These are phyloP conservation scores for Volucella inflata DNA, from an alignment of 2,888 invertebrate species.

Conservation along the genomic window DNA sequence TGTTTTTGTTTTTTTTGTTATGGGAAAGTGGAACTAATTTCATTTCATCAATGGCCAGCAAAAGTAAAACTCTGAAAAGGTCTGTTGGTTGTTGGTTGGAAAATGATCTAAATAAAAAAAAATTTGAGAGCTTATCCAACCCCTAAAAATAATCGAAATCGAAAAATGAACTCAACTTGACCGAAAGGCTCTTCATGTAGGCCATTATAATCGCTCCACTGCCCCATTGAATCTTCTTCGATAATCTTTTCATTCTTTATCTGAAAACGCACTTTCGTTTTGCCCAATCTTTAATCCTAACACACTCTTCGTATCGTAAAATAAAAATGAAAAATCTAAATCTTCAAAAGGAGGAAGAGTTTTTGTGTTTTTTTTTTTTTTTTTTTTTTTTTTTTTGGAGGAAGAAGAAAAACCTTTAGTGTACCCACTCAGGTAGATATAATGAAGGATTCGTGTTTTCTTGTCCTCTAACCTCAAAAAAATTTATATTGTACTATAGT, in stretches of 20 bases:
- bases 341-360: background rate
- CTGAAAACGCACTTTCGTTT: slow-evolving; percentile 26
- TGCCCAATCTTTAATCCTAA: no score
- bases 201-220: slow-evolving; percentile 53
- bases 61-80: slow-evolving; percentile 29
- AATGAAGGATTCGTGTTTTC: slow-evolving; percentile 35
- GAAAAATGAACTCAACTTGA: slow-evolving; percentile 14
- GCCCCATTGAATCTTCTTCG: slow-evolving; percentile 35
- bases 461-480: background rate
- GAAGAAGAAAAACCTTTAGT: slow-evolving; percentile 2
- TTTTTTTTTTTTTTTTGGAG: background rate
- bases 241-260: slow-evolving; percentile 45
- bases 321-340: background rate
- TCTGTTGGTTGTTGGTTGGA: slow-evolving; percentile 48
- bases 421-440: slow-evolving; percentile 40
- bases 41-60: slow-evolving; percentile 41
- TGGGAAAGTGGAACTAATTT: slow-evolving; percentile 42
- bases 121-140: background rate
- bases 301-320: background rate
- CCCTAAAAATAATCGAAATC: background rate
- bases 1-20: background rate
- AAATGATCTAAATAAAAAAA: slow-evolving; percentile 35
- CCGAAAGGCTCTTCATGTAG: slow-evolving; percentile 26
- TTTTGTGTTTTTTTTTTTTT: no score
- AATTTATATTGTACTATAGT: no score